Evolutionary conservation across 2,797 vertebrate genomes (phyloP).

Genomic region (Orestias chungarensis): DNA sequence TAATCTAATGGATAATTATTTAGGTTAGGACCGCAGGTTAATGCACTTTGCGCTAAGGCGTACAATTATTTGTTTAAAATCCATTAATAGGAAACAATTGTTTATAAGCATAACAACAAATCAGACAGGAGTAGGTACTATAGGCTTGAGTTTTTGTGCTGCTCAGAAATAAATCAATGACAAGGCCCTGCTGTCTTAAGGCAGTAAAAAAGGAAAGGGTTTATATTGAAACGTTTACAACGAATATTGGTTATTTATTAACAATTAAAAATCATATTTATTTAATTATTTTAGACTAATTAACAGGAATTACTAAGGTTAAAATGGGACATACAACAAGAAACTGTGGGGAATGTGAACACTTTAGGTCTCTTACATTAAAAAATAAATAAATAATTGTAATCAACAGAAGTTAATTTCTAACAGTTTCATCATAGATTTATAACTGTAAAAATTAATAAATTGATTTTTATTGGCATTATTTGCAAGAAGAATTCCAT

Average conservation of each 20-base stretch:
- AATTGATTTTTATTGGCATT: background rate
- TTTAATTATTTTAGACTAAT: constrained; percentile 11
- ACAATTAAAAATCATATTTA: constrained; percentile 22
- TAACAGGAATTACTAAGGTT: constrained; percentile 27
- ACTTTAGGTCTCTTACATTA: background rate
- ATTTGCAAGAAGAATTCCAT: background rate
- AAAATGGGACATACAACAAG: background rate
- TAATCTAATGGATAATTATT: background rate
- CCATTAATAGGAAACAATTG: background rate
- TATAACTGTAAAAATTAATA: background rate
- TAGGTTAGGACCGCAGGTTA: too few species aligned
- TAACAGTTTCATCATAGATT: background rate
- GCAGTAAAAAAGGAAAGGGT: constrained; percentile 56
- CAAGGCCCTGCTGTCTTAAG: constrained; percentile 46
- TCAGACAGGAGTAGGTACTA: background rate
- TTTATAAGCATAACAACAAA: constrained; percentile 35
- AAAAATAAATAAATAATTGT: background rate
- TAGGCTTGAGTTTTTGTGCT: background rate
- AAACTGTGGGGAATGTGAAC: background rate
- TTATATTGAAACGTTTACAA: constrained; percentile 17
- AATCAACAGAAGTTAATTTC: background rate
- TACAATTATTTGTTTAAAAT: background rate
- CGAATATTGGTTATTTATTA: constrained; percentile 36
- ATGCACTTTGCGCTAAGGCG: background rate
- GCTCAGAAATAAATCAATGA: constrained; percentile 52